Evolutionary conservation across 2,113 vertebrate genomes (phyloP), one percentile per base, ranked within the genome.

Genomic region (Prunella himalayana): DNA sequence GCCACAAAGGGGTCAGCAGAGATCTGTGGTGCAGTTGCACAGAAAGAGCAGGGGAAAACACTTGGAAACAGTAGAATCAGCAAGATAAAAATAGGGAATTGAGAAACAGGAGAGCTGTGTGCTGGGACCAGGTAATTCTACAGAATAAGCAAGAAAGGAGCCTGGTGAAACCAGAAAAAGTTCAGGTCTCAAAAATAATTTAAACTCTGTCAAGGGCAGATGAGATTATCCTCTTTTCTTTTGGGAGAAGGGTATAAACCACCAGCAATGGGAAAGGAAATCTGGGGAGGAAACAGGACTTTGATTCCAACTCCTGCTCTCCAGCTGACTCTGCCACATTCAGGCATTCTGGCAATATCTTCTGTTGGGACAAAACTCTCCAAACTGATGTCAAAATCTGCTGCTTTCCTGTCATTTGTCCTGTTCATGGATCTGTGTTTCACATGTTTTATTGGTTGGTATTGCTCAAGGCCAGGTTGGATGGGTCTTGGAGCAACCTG

Each of bases 381-480:
- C 16, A 50, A 30, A 27, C 2, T 63, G 41, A 6, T 33, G 23
- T 27, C 56, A 50, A 44, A 60, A 66, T 39, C 28, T 51, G n/a
- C 50, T 41, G 15, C 5, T 73, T 60, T 77, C 31, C 23, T 57
- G 22, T 14, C 7, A 17, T 44, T 66, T 24, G 1, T 28, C 25
- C 47, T 59, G 35, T 11, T 15, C 9, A 5, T 10, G 31, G n/a
- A 2, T 19, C 20, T 53, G 10, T 30, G 11, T 10, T 66, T 4
- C 14, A 12, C 0, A 0, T 10, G 18, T 27, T 54, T 79, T 37
- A 33, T 41, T 4, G 4, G 11, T 15, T 65, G 51, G 13, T 33
- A 9, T 56, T 42, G 30, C 45, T 41, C n/a, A n/a, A 25, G 39
- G 16, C 28, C 45, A 60, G 45, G 23, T 9, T 73, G 68, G 60